Evolutionary conservation across 2,113 vertebrate genomes (phyloP).

Genomic region (Brachionichthys hirsutus): DNA sequence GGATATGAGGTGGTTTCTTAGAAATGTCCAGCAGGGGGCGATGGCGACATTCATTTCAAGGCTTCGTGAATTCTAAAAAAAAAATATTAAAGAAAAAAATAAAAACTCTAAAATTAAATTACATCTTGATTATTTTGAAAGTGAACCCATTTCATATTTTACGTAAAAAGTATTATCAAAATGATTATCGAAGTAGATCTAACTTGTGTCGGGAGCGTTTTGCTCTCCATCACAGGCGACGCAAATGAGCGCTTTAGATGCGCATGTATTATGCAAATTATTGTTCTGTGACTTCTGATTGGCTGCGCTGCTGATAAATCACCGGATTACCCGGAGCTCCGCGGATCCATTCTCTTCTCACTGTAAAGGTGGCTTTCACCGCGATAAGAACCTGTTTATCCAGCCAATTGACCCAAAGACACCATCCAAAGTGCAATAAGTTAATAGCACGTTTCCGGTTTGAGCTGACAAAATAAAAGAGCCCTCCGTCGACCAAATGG

Average conservation of each 20-base stretch:
- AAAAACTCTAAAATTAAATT: no score
- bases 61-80: no score
- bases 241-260: slow-evolving; percentile 48
- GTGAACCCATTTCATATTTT: no score
- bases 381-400: slow-evolving; percentile 59
- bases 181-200: no score
- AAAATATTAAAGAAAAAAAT: no score
- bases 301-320: slow-evolving; percentile 22
- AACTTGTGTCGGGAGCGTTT: no score
- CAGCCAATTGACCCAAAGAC: slow-evolving; percentile 26
- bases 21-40: slow-evolving; percentile 47
- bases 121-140: no score
- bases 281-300: slow-evolving; percentile 8
- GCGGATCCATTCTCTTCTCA: slow-evolving; percentile 29
- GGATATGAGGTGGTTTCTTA: background rate
- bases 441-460: background rate
- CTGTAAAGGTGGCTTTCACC: slow-evolving; percentile 9
- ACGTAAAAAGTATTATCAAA: background rate
- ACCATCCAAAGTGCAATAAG: background rate
- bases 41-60: no score
- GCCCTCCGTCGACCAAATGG: no score
- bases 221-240: background rate
- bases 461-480: slow-evolving; percentile 19
- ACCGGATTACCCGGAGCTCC: slow-evolving; percentile 13
- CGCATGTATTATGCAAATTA: slow-evolving; percentile 54